Percentiles rank a stretch among this genome's conserved stretches.
Evolutionary conservation across 2,113 vertebrate species (phyloP).

Genomic region (Rissa tridactyla): DNA sequence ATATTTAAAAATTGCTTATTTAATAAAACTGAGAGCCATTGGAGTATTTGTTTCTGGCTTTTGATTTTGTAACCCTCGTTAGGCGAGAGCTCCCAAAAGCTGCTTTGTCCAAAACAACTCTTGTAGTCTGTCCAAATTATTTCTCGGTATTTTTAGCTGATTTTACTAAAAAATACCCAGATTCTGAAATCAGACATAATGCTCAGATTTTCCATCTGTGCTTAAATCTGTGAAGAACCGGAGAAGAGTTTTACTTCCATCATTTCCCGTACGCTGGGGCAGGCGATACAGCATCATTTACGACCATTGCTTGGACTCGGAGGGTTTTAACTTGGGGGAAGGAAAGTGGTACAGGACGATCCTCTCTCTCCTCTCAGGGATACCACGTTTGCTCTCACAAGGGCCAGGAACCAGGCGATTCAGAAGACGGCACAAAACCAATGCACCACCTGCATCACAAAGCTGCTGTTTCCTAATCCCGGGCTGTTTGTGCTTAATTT

Average conservation of each 20-base stretch:
- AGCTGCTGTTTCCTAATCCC: not conserved
- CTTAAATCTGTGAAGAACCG: not conserved
- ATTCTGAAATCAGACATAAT: not conserved
- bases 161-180: not conserved
- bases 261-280: not conserved
- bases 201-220: not conserved
- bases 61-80: not conserved
- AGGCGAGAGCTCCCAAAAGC: not conserved
- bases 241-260: not conserved
- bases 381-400: not conserved
- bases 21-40: constrained; percentile 39
- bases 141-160: not conserved
- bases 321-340: not conserved
- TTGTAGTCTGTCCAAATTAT: not conserved
- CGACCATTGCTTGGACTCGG: not conserved
- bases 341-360: not conserved
- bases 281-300: not conserved
- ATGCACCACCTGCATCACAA: no score
- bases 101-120: not conserved
- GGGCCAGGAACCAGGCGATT: not conserved
- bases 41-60: constrained; percentile 26
- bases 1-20: constrained; percentile 1
- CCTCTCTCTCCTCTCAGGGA: not conserved
- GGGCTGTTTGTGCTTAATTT: no score
- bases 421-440: not conserved